Conservation (phyloP, 2,888 invertebrate genomes). For the Leptinotarsa peninsularis region DNA sequence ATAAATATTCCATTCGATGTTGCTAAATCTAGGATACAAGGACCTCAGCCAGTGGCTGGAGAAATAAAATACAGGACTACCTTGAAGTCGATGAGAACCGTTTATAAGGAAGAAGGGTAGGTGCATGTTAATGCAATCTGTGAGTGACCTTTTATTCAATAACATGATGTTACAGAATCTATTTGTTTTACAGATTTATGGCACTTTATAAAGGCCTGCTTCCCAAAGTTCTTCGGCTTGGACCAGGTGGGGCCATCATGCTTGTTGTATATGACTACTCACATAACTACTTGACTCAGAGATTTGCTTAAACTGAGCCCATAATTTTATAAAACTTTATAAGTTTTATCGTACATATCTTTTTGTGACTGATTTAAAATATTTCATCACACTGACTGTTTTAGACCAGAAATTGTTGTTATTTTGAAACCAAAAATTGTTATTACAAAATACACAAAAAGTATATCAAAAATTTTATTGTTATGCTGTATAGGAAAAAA, state of each 20-base stretch:
- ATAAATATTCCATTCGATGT: conserved; percentile 97
- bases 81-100: conserved; percentile 76
- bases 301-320: conserved; percentile 57
- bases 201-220: conserved; percentile 93
- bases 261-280: conserved; percentile 91
- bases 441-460: no score
- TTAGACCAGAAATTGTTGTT: no score
- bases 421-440: no score
- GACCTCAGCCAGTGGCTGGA: conserved; percentile 83
- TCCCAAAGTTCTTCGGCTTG: conserved; percentile 90
- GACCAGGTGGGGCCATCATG: conserved; percentile 97
- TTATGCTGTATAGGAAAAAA: conserved; percentile 9
- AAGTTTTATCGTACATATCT: no score
- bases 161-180: not conserved
- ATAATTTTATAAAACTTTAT: no score
- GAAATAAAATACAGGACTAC: conserved; percentile 84
- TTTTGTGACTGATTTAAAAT: not conserved
- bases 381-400: not conserved
- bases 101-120: conserved; percentile 92
- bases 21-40: conserved; percentile 95
- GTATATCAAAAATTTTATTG: no score
- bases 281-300: conserved; percentile 77
- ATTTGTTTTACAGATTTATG: conserved; percentile 73
- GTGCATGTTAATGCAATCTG: conserved; percentile 46
- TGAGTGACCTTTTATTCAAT: no score